phyloP scores from a whole-genome alignment of 23 tunicate genomes.

The Trididemnum clinides region DNA sequence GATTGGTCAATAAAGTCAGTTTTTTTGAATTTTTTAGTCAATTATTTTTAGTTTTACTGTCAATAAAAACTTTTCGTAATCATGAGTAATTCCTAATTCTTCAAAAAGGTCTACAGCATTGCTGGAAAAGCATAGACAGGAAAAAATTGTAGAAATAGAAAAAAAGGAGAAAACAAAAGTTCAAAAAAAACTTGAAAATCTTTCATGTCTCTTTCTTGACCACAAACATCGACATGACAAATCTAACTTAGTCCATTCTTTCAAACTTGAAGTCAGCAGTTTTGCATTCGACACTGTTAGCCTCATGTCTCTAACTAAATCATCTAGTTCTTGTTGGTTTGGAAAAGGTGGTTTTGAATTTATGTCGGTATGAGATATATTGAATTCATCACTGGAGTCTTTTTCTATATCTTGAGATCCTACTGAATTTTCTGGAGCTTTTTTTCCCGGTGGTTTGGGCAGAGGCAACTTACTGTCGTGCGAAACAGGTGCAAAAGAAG shows the following conservation, averaged over 20 bases:
- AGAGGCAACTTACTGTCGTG: conserved; percentile 1
- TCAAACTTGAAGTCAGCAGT: conserved; percentile 15
- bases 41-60: too few species aligned
- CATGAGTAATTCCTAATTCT: not conserved
- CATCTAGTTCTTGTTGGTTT: conserved; percentile 1
- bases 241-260: not conserved
- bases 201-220: conserved; percentile 3
- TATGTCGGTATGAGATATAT: conserved; percentile 1
- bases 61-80: not conserved
- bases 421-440: conserved; percentile 5
- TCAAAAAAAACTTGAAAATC: not conserved
- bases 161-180: too few species aligned
- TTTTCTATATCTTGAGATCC: conserved; percentile 7
- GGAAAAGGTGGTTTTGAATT: conserved; percentile 4
- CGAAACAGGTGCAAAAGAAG: conserved; percentile 4
- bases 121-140: not conserved
- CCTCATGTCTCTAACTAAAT: too few species aligned
- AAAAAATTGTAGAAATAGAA: too few species aligned
- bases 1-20: too few species aligned
- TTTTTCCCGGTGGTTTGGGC: not conserved
- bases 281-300: conserved; percentile 11
- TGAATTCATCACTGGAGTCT: conserved; percentile 1
- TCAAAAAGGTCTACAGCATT: not conserved
- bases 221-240: not conserved
- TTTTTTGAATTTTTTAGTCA: too few species aligned